These are phyloP conservation scores for Drosophila sucinea DNA, from an alignment of 1,140 invertebrate genomes.

Conservation along the genomic window DNA sequence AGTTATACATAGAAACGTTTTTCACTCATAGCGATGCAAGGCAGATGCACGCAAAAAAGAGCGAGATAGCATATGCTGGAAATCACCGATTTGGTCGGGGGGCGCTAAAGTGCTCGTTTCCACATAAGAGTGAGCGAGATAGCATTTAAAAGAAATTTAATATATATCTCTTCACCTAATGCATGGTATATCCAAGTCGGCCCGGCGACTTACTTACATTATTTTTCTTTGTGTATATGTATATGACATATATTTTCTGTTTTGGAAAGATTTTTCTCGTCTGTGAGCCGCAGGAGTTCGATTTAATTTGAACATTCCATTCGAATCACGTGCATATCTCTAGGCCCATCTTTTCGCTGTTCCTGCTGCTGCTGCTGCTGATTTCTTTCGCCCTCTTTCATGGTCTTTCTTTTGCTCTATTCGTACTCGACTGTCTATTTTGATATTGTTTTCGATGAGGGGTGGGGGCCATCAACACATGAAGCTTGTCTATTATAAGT, in stretches of 20 bases:
- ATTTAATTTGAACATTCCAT: conserved; percentile 78
- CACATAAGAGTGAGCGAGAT: too few relatives aligned
- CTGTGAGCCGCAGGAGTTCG: conserved; percentile 49
- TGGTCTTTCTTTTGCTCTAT: conserved; percentile 38
- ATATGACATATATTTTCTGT: conserved; percentile 73
- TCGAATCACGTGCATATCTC: conserved; percentile 77
- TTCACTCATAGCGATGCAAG: too few relatives aligned
- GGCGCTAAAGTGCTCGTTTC: too few relatives aligned
- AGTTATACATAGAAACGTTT: too few relatives aligned
- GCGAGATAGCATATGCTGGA: too few relatives aligned
- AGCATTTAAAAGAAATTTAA: too few relatives aligned
- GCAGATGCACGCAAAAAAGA: too few relatives aligned
- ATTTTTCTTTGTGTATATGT: conserved; percentile 34
- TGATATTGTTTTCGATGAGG: conserved; percentile 33
- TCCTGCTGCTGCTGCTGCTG: background rate
- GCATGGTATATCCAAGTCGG: too few relatives aligned
- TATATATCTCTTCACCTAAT: too few relatives aligned
- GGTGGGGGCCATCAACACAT: conserved; percentile 18
- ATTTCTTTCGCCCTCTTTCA: conserved; percentile 69
- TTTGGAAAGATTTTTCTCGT: conserved; percentile 63
- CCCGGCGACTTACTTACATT: too few relatives aligned
- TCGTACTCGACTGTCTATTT: conserved; percentile 32
- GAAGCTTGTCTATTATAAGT: conserved; percentile 11
- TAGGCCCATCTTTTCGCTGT: conserved; percentile 63
- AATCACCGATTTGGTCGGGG: too few relatives aligned